Evolutionary conservation across 1,140 invertebrate genomes (phyloP).

Genomic region (Linepithema humile): DNA sequence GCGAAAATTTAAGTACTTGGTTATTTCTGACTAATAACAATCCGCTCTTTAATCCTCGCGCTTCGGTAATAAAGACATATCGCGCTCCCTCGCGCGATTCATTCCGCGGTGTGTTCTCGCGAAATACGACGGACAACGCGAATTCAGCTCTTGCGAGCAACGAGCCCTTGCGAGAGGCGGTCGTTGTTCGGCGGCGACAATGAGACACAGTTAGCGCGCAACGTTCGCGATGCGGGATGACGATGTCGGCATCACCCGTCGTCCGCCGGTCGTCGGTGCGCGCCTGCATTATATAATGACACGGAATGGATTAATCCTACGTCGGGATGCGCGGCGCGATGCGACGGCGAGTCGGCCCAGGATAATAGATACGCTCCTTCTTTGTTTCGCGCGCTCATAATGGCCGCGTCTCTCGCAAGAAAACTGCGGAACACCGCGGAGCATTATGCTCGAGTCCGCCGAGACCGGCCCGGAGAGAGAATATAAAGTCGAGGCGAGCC

Average conservation of each 20-base stretch:
- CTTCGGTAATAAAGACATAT: background rate
- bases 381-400: slow-evolving; percentile 72
- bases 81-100: background rate
- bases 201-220: slow-evolving; percentile 57
- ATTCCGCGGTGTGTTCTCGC: background rate
- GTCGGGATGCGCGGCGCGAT: slow-evolving; percentile 48
- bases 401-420: slow-evolving; percentile 72
- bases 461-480: slow-evolving; percentile 64
- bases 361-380: slow-evolving; percentile 74
- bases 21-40: background rate
- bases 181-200: slow-evolving; percentile 56
- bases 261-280: too few relatives aligned
- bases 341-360: slow-evolving; percentile 64
- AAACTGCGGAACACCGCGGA: slow-evolving; percentile 71
- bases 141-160: background rate
- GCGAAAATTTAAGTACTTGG: background rate
- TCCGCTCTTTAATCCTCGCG: background rate
- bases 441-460: slow-evolving; percentile 69
- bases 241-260: slow-evolving; percentile 37
- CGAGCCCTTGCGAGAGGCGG: slow-evolving; percentile 6
- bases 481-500: slow-evolving; percentile 63
- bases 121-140: slow-evolving; percentile 5
- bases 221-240: slow-evolving; percentile 30
- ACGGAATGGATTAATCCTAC: slow-evolving; percentile 74
- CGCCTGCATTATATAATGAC: slow-evolving; percentile 71